Percentiles rank a stretch among this genome's conserved stretches.
Evolutionary conservation across 1,140 invertebrate genomes (phyloP).

Genomic region (Pinna nobilis): DNA sequence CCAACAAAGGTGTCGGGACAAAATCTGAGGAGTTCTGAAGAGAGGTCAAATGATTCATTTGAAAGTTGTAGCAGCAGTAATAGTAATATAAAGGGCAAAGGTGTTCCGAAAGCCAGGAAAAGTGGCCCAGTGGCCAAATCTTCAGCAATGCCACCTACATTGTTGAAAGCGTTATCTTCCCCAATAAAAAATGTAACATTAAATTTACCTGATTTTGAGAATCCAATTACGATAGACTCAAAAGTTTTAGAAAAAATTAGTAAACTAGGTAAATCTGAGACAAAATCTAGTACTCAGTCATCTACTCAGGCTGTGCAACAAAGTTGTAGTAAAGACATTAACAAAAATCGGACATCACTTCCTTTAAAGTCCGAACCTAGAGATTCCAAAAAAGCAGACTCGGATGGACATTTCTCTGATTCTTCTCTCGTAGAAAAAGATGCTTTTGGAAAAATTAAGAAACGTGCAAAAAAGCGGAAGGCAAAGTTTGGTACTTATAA

Average conservation of each 20-base stretch:
- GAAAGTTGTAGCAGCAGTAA: conserved; percentile 19
- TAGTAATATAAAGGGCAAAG: conserved; percentile 9
- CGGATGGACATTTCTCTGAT: conserved; percentile 10
- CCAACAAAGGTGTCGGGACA: conserved; percentile 22
- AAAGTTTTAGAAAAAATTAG: conserved; percentile 36
- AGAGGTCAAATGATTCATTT: conserved; percentile 17
- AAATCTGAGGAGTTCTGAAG: conserved; percentile 21
- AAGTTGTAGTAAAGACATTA: neutral
- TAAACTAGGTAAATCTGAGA: conserved; percentile 21
- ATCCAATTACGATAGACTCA: conserved; percentile 42
- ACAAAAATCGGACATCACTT: conserved; percentile 1
- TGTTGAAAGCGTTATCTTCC: conserved; percentile 40
- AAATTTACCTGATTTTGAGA: conserved; percentile 50
- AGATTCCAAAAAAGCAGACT: neutral
- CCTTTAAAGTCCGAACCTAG: conserved; percentile 8
- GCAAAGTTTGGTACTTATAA: conserved; percentile 43
- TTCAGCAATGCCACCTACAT: conserved; percentile 24
- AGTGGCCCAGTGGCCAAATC: conserved; percentile 34
- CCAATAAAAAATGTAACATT: conserved; percentile 51
- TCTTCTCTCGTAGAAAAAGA: conserved; percentile 16
- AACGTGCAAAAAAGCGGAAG: conserved; percentile 31
- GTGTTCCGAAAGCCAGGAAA: conserved; percentile 53
- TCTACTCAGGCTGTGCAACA: conserved; percentile 7
- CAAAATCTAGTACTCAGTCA: neutral
- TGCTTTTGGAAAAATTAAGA: conserved; percentile 24